A percentile compares a stretch with the other conserved stretches of the same genome.
Conservation (phyloP, 2,797 vertebrate species). For the Phrynocephalus guinanensis region DNA sequence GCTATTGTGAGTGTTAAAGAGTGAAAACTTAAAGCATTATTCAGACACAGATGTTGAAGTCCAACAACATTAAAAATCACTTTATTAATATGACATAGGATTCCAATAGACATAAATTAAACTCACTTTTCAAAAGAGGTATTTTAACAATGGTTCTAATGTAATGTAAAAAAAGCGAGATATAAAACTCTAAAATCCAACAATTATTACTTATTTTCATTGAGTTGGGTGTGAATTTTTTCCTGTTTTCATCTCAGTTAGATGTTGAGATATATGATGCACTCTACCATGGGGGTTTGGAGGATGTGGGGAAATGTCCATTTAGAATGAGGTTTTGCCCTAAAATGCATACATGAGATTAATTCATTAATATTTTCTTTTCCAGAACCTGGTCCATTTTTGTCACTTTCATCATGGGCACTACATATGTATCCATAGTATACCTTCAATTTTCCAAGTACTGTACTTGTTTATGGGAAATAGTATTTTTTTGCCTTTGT, state of each 20-base stretch:
- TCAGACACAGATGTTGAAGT: no score
- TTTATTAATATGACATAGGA: not conserved
- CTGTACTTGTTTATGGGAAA: slow-evolving; percentile 38
- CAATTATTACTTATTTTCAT: not conserved
- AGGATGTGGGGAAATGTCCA: not conserved
- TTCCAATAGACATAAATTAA: not conserved
- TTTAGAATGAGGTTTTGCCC: not conserved
- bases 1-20: not conserved
- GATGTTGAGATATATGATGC: no score
- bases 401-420: slow-evolving; percentile 77
- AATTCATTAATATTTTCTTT: slow-evolving; percentile 66
- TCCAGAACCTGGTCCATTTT: slow-evolving; percentile 77
- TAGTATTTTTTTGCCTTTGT: slow-evolving; percentile 42
- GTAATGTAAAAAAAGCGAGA: not conserved
- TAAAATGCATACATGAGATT: not conserved
- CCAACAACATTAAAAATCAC: not conserved
- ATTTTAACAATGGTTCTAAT: not conserved
- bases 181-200: no score
- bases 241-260: not conserved
- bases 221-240: no score
- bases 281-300: not conserved
- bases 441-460: slow-evolving; percentile 34
- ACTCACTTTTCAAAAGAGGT: not conserved
- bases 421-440: slow-evolving; percentile 78
- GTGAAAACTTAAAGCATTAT: no score